Evolutionary conservation across 2,888 invertebrate genomes (phyloP), one percentile per base, ranked within the genome.

Genomic region (Chrysina gloriosa): DNA sequence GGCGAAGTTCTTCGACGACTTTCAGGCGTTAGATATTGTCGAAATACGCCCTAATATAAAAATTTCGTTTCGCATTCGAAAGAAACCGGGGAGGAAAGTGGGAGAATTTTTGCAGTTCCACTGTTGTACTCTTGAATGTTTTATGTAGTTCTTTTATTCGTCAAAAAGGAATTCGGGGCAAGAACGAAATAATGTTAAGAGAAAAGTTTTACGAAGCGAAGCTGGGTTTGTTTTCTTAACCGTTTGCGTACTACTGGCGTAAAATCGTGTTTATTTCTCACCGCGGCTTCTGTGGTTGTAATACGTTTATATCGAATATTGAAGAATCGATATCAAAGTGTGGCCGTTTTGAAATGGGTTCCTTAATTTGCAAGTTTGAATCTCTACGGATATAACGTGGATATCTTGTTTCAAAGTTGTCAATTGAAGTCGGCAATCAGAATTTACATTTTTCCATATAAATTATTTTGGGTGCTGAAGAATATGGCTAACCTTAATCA

Each of bases 1-100:
- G 23, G 45, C 19, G 45, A 45, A 19, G 45, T 45, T 45, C 21
- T 31, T 45, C 21, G n/a, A n/a, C 45, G 45, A 45, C 45, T 50
- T 50, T 29, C 29, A 50, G 50, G 27, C 29, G 50, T 50, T 29
- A 14, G 50, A 14, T 29, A 50, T 50, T 50, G 6, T 27, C 14
- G 27, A 50, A 50, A 50, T 50, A 29, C 16, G 50, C 6, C 16
- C 29, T 16, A 21, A 45, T 21, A 45, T 45, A 6, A 21, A 19
- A 45, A 45, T 45, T 45, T 45, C 9, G 19, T 21, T 7, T 7
- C 7, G 7, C 9, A 45, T 9, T 45, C 45, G 45, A 21, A 6
- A 45, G 21, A 16, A 45, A 45, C 6, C 45, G 21, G 9, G 19
- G 21, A 45, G 19, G 16, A 21, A 45, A 45, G 16, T 45, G 16